Percentiles rank a stretch among this genome's conserved stretches.
Conservation (phyloP, 2,113 vertebrate genomes). For the Baryphthengus martii region DNA sequence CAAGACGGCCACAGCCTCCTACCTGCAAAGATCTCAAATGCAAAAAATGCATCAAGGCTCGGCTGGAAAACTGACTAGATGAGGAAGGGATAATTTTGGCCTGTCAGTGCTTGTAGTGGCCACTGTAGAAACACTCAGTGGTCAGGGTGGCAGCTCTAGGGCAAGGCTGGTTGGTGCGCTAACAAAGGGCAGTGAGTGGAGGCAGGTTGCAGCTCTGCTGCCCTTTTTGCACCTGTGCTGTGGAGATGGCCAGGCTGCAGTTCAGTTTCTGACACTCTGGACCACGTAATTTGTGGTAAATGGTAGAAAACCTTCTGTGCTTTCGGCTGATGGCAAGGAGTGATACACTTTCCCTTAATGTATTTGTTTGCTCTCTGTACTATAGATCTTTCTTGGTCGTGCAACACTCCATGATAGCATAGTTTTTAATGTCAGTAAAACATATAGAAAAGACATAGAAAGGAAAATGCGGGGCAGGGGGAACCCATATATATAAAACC, state of each 20-base stretch:
- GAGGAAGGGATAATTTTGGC: neutral
- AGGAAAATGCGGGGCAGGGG: neutral
- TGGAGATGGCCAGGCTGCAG: neutral
- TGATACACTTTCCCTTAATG: neutral
- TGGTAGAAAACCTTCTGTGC: neutral
- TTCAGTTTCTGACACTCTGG: neutral
- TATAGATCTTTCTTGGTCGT: neutral
- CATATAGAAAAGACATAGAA: neutral
- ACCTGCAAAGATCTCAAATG: neutral
- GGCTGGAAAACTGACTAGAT: neutral
- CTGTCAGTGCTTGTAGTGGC: neutral
- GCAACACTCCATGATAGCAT: neutral
- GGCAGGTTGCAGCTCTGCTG: neutral
- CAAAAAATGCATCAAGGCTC: neutral
- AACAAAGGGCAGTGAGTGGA: fast-evolving
- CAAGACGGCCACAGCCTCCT: neutral
- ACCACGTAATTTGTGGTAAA: neutral
- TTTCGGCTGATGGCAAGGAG: neutral
- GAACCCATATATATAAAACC: neutral
- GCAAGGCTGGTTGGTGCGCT: fast-evolving
- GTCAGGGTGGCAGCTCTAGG: neutral
- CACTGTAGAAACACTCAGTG: neutral
- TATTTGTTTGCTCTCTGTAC: neutral
- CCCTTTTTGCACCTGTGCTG: neutral
- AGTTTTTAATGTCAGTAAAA: neutral